Conservation (phyloP, 2,113 vertebrate genomes). For the Halcyon malimbica region DNA sequence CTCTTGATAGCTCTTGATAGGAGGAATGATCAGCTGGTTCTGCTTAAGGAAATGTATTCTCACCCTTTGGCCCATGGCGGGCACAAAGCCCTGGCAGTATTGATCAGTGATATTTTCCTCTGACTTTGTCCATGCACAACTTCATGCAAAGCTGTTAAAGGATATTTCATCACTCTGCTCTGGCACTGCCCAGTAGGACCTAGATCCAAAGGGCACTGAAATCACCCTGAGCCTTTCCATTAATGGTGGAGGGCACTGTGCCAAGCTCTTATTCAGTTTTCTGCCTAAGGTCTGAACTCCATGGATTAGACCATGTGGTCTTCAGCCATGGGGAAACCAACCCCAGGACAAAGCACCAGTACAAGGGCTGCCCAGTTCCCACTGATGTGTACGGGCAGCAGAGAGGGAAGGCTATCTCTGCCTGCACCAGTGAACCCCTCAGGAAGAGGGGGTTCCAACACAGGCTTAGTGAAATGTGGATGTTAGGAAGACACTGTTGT, state of each 20-base stretch:
- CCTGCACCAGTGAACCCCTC: fast-evolving
- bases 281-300: not conserved
- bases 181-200: not conserved
- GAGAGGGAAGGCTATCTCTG: not conserved
- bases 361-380: not conserved
- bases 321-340: not conserved
- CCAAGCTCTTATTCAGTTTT: not conserved
- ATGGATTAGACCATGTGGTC: not conserved
- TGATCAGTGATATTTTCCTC: not conserved
- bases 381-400: not conserved
- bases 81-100: not conserved
- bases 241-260: not conserved
- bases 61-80: not conserved
- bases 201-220: not conserved
- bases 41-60: not conserved
- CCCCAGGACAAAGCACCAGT: not conserved
- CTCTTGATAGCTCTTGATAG: not conserved
- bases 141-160: not conserved
- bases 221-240: not conserved
- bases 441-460: not conserved
- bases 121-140: not conserved
- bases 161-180: not conserved
- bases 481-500: not conserved
- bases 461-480: fast-evolving
- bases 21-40: not conserved